phyloP scores from a whole-genome alignment of 2,113 vertebrate species.

The Empidonax traillii region DNA sequence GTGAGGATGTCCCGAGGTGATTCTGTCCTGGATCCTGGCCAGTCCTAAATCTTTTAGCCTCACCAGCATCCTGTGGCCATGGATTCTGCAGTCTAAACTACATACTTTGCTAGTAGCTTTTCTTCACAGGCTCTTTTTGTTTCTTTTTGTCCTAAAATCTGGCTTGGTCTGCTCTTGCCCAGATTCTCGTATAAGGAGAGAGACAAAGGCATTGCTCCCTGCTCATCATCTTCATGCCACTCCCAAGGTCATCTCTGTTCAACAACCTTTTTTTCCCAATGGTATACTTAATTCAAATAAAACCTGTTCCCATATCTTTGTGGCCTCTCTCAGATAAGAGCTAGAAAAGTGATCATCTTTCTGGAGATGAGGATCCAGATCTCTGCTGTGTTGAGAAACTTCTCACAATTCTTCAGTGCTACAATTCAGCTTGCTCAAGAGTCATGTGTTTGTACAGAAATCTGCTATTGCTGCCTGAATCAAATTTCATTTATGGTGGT shows the following conservation, averaged over 20 bases:
- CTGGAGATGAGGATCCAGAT: neutral
- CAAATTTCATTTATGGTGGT: neutral
- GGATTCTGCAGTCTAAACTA: neutral
- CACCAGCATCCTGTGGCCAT: neutral
- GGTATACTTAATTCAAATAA: neutral
- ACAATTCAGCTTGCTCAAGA: neutral
- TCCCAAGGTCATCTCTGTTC: neutral
- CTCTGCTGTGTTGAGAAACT: neutral
- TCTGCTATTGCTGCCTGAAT: neutral
- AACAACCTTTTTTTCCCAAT: neutral
- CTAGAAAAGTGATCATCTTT: neutral
- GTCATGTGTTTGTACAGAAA: neutral
- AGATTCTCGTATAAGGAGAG: neutral
- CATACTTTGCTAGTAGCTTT: neutral
- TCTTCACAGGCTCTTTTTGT: neutral
- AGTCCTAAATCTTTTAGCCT: neutral
- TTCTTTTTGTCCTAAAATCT: neutral
- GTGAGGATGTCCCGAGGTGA: neutral
- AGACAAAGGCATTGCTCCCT: neutral
- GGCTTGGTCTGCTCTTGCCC: neutral
- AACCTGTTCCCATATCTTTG: neutral
- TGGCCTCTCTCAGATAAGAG: neutral
- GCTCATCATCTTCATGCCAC: neutral
- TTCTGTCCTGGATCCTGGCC: neutral
- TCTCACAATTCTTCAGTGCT: neutral